Evolutionary conservation across 2,888 invertebrate genomes (phyloP).

Genomic region (Danaus chrysippus): DNA sequence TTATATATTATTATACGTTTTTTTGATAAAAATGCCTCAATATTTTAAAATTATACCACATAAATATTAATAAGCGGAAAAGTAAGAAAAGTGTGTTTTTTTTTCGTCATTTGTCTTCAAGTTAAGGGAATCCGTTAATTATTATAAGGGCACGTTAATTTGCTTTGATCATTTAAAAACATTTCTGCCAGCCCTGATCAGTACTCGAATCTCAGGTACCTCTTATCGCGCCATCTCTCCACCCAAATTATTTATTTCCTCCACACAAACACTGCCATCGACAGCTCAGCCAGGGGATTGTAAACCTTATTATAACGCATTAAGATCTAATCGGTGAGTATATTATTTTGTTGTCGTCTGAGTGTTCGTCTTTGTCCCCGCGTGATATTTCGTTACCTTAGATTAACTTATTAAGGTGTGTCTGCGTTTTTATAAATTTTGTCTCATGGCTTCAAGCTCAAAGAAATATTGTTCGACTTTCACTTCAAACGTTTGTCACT

Average conservation of each 20-base stretch:
- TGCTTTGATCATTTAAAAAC: not conserved
- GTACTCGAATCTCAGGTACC: slow-evolving; percentile 53
- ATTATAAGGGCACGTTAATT: too few relatives aligned
- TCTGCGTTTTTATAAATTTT: slow-evolving; percentile 36
- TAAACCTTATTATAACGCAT: slow-evolving; percentile 23
- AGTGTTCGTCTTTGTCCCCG: slow-evolving; percentile 46
- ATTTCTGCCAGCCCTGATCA: slow-evolving; percentile 42
- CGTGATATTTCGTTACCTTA: slow-evolving; percentile 65
- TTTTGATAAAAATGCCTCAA: too few relatives aligned
- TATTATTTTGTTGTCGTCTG: slow-evolving; percentile 26
- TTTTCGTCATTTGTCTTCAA: too few relatives aligned
- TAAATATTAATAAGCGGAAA: too few relatives aligned
- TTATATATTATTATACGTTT: too few relatives aligned
- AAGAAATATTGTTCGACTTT: not conserved
- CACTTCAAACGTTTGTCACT: too few relatives aligned
- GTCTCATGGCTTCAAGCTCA: slow-evolving; percentile 4
- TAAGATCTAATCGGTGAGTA: slow-evolving; percentile 17
- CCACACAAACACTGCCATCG: slow-evolving; percentile 39
- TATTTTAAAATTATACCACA: too few relatives aligned
- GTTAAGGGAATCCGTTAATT: too few relatives aligned
- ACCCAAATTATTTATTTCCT: slow-evolving; percentile 57
- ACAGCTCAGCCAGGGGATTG: slow-evolving; percentile 16
- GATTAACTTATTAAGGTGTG: slow-evolving; percentile 65
- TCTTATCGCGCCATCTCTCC: slow-evolving; percentile 64
- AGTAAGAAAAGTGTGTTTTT: too few relatives aligned